Conservation (phyloP, 2,113 vertebrate genomes). For the Cololabis saira region DNA sequence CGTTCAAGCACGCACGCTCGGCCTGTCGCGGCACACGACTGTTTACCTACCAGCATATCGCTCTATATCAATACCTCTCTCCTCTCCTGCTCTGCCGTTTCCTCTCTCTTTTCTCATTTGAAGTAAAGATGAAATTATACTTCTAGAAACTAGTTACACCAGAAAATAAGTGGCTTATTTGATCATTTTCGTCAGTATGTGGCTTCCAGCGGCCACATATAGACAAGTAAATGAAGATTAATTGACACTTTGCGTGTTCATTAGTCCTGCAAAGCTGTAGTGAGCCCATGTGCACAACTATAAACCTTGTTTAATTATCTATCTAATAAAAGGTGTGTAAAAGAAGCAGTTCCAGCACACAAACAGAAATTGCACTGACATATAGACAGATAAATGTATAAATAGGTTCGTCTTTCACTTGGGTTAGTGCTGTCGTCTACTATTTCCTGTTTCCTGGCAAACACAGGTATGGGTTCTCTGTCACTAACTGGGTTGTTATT, state of each 20-base stretch:
- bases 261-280: not conserved
- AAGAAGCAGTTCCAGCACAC: no score
- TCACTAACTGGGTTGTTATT: no score
- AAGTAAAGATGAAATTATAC: slow-evolving; percentile 18
- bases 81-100: slow-evolving; percentile 4
- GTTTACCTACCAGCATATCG: slow-evolving; percentile 50
- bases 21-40: slow-evolving; percentile 4
- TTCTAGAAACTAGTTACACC: slow-evolving; percentile 11
- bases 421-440: no score
- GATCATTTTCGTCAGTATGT: not conserved
- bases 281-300: no score
- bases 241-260: not conserved
- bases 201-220: not conserved
- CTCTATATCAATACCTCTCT: slow-evolving; percentile 37
- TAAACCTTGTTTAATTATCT: not conserved
- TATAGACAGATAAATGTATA: no score
- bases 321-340: not conserved
- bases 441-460: no score
- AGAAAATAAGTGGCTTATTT: slow-evolving; percentile 7
- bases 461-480: no score
- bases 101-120: slow-evolving; percentile 19
- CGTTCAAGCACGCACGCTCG: slow-evolving; percentile 7
- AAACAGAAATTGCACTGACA: no score
- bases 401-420: no score
- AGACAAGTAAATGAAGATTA: not conserved